Evolutionary conservation across 2,888 invertebrate species (phyloP), one percentile per base, ranked within the genome.

Genomic region (Chalcosyrphus nemorum): DNA sequence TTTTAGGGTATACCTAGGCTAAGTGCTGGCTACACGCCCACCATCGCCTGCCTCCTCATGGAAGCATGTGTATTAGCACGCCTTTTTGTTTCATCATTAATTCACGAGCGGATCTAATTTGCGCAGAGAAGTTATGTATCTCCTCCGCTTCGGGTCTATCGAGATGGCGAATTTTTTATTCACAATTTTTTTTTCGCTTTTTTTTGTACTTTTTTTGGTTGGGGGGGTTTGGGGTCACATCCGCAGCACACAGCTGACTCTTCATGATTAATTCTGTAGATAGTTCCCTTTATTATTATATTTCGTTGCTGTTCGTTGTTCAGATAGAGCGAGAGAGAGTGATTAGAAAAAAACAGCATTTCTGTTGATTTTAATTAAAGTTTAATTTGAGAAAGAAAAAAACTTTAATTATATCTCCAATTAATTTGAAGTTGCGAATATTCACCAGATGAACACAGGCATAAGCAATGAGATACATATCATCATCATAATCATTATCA

Each of bases 401-500:
- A 63, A 54, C 63, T 65, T 76, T 71, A 76, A 81, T 76, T 65
- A 76, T 65, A 76, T 65, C 17, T 17, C 38, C 57, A 71, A 76
- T 71, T 54, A 61, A 71, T 72, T 7, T 9, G 43, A 41, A 41
- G n/a, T 6, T 38, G 6, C 24, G 29, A 54, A 45, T 54, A 66
- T 59, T 41, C 45, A 11, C 45, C 24, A 56, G 81, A 81, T 74
- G 74, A 68, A 66, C 50, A 32, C 59, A 71, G 45, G 54, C 77
- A 77, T 72, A 47, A 45, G 32, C 32, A 75, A 70, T 70, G 70
- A 56, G 65, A 68, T 52, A 38, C 38, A 11, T 3, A 4, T 13
- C 19, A 54, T 54, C 52, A 43, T n/a, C 77, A 47, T 70, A 19
- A 56, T 54, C 45, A 59, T 52, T 41, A 57, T 65, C 32, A 75